These are phyloP conservation scores for Thecophora atra DNA, from an alignment of 2,888 invertebrate species.

Conservation along the genomic window DNA sequence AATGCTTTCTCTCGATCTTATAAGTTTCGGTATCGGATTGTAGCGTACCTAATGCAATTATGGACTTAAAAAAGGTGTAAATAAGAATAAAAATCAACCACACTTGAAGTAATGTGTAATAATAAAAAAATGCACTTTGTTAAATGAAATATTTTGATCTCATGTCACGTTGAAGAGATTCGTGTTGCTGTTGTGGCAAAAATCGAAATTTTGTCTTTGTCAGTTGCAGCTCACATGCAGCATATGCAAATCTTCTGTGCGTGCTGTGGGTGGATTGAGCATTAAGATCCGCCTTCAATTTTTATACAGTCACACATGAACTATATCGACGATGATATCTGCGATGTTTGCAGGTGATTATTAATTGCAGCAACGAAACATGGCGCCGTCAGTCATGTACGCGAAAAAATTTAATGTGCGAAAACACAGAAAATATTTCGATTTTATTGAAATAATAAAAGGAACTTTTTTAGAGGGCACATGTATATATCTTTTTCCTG, in stretches of 20 bases:
- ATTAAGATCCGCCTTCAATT: neutral
- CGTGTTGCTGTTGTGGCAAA: neutral
- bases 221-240: neutral
- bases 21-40: too few relatives aligned
- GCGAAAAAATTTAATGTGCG: too few relatives aligned
- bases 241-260: neutral
- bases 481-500: too few relatives aligned
- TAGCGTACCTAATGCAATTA: too few relatives aligned
- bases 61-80: too few relatives aligned
- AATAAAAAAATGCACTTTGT: constrained; percentile 8
- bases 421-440: neutral
- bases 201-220: neutral
- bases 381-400: constrained; percentile 8
- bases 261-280: neutral
- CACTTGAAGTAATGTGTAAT: neutral
- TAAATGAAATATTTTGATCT: constrained; percentile 16
- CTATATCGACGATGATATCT: neutral
- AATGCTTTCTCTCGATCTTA: too few relatives aligned
- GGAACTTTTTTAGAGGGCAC: too few relatives aligned
- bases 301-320: neutral
- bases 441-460: too few relatives aligned
- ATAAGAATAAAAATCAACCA: too few relatives aligned
- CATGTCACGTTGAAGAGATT: neutral
- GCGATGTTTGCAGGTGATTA: constrained; percentile 17
- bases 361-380: neutral